Evolutionary conservation across 2,888 invertebrate genomes (phyloP), one percentile per base, ranked within the genome.

Genomic region (Anorthoa munda): DNA sequence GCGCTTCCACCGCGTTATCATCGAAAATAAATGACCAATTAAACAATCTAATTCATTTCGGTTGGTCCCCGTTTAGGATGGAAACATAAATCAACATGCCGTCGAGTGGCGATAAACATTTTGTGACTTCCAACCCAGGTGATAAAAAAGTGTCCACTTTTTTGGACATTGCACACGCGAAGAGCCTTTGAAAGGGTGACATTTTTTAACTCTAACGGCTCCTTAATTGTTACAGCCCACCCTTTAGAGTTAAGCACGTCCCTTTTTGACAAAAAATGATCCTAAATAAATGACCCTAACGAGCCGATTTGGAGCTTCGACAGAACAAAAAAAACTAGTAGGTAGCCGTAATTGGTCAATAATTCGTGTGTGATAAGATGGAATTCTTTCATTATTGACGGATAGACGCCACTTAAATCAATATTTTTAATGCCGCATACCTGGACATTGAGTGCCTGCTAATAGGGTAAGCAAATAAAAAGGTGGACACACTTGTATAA

Each of bases 41-140:
- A 95, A 95, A 94, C 90, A 95, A 95, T 95, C 94, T 95, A 95
- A 96, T 95, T 95, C 94, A 94, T 95, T 95, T 93, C 86, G 89
- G 92, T 89, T 87, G 89, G 90, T 84, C 88, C 87, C 88, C 67
- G 86, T 90, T 90, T 92, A 90, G 95, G 95, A 93, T 95, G 95
- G 95, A 95, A 93, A 89, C 92, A 95, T 96, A 96, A 95, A 96
- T 96, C 96, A 96, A 95, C 95, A 93, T 91, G 93, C 92, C 93
- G 91, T 93, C 91, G 92, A 96, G 95, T 94, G 93, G 95, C 93
- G 95, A 96, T 96, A 96, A 96, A 96, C 95, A 95, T 95, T 96
- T 95, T 95, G 93, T 95, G 95, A 95, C 95, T 95, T 94, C 95
- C 94, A 95, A 91, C 89, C 91, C 95, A 95, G 95, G 95, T 95